Base-by-base conservation (phyloP, 2,888 invertebrate species). In the Rhodophaea formosa region DNA sequence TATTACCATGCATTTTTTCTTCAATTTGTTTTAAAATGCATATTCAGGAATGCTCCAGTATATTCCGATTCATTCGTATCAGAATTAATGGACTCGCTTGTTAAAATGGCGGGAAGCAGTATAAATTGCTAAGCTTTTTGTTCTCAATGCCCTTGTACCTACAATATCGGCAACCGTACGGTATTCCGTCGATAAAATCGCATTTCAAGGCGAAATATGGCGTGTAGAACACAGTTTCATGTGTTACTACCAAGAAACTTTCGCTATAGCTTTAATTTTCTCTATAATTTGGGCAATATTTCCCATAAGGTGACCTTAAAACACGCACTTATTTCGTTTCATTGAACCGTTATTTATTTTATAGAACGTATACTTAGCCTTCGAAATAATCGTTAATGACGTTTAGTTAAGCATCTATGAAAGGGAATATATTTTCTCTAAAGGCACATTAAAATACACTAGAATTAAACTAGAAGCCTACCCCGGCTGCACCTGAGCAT, bases 171-270 rank as follows among this genome's bases (percentile, higher is more conserved):
- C 29, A 29, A 7, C 12, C 16, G 16, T 55, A 32, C 7, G 30
- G 35, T 15, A 49, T 60, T 62, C 45, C 64, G 62, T 68, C 69
- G 68, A 75, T 70, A 67, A 69, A 69, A 75, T 69, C 66, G 68
- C 57, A 63, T 69, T 74, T 70, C 82, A 84, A 82, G 85, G 85
- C 68, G 61, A 79, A 79, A 71, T 64, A 64, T 86, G 61, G 81
- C 86, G 82, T 86, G 87, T 65, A 66, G 68, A 74, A 68, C 66
- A 73, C 68, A 68, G 74, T 77, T 80, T 77, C 66, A 69, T 70
- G 68, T 74, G 68, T 68, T 69, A 73, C 74, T 69, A 69, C 70
- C 71, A 66, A 68, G 66, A 67, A 78, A 73, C 65, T 73, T 75
- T 65, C 61, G 68, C 64, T 65, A 61, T 57, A 61, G 57, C 56